Conservation (phyloP, 2,113 vertebrate species). For the Eleginops maclovinus region DNA sequence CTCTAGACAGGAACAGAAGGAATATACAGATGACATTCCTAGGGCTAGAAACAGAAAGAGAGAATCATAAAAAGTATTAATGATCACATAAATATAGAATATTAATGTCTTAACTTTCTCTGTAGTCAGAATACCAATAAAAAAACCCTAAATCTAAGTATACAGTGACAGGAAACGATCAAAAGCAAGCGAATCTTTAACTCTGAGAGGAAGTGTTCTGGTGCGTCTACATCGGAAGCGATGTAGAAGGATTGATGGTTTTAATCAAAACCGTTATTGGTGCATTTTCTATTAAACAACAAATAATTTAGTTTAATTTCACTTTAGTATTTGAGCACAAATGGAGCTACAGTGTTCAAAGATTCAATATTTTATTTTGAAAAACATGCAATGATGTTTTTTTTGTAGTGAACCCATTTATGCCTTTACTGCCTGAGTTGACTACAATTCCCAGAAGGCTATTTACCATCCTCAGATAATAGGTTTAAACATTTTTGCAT, state of each 20-base stretch:
- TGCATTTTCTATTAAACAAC: too few species aligned
- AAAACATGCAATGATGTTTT: background rate
- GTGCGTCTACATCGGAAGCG: too few species aligned
- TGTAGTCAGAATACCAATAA: background rate
- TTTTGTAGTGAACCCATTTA: too few species aligned
- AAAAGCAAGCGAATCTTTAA: background rate
- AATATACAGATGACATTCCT: background rate
- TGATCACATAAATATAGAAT: background rate
- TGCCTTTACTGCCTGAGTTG: background rate
- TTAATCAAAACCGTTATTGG: too few species aligned
- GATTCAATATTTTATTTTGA: background rate
- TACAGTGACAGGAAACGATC: background rate
- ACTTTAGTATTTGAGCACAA: too few species aligned
- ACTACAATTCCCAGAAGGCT: constrained; percentile 5
- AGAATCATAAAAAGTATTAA: background rate
- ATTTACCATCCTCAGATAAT: background rate
- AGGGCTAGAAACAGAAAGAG: background rate
- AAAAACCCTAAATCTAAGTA: background rate
- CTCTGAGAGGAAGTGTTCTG: too few species aligned
- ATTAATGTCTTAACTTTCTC: background rate
- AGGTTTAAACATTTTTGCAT: background rate
- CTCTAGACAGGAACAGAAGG: background rate
- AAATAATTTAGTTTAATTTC: too few species aligned
- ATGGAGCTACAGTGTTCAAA: too few species aligned
- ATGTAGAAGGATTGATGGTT: too few species aligned